Conservation (phyloP, 1,140 invertebrate species). For the Solen grandis region DNA sequence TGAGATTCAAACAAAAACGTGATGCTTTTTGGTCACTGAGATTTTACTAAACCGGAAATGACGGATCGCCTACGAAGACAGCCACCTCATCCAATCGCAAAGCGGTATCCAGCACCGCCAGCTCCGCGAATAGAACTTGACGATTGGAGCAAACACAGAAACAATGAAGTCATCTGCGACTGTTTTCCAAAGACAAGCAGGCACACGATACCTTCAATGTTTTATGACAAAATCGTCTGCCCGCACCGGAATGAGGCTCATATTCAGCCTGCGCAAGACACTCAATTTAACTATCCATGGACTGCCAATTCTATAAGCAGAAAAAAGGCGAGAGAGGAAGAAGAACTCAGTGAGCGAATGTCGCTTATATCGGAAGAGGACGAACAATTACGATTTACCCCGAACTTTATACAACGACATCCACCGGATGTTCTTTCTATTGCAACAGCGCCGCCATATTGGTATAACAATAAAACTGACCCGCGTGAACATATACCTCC, state of each 20-base stretch:
- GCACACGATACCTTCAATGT: conserved; percentile 51
- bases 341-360: conserved; percentile 40
- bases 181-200: conserved; percentile 41
- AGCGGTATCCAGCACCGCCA: conserved; percentile 12
- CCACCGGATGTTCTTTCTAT: conserved; percentile 37
- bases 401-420: conserved; percentile 24
- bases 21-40: no score
- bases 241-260: conserved; percentile 33
- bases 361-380: conserved; percentile 51
- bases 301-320: conserved; percentile 39
- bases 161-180: conserved; percentile 24
- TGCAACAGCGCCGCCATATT: conserved; percentile 41
- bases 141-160: background rate
- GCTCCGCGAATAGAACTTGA: conserved; percentile 26
- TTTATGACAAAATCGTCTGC: conserved; percentile 47
- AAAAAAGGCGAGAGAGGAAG: conserved; percentile 17
- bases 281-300: conserved; percentile 53
- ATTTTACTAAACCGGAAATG: no score
- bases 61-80: background rate
- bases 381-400: conserved; percentile 40
- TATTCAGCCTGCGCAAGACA: conserved; percentile 46
- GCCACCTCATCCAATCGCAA: conserved; percentile 18
- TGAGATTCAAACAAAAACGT: no score
- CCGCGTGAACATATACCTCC: conserved; percentile 24
- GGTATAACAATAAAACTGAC: background rate